Evolutionary conservation across 2,888 invertebrate species (phyloP).

Genomic region (Chaetoderma sp.): DNA sequence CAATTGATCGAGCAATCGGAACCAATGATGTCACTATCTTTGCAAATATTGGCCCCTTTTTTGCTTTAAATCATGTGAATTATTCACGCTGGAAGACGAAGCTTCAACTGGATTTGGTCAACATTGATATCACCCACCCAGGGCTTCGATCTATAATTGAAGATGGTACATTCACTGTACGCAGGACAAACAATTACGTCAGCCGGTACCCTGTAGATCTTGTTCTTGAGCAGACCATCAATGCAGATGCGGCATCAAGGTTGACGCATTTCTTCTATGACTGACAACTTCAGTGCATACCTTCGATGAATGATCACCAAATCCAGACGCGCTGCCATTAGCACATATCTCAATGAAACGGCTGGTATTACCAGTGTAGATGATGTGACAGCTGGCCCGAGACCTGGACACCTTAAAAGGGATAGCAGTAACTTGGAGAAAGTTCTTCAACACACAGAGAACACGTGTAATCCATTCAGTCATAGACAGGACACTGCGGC

Average conservation of each 20-base stretch:
- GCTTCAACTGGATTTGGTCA: constrained; percentile 34
- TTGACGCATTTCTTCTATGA: constrained; percentile 15
- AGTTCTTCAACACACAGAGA: background rate
- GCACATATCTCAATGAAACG: constrained; percentile 6
- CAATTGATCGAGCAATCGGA: constrained; percentile 6
- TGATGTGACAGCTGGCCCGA: constrained; percentile 13
- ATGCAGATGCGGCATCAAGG: constrained; percentile 25
- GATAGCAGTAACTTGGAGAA: constrained; percentile 8
- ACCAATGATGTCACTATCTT: constrained; percentile 35
- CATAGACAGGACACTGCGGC: background rate
- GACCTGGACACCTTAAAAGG: background rate
- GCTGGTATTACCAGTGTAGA: constrained; percentile 4
- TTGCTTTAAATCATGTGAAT: constrained; percentile 32
- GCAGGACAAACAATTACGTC: constrained; percentile 1
- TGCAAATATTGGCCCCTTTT: constrained; percentile 29
- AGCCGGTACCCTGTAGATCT: background rate
- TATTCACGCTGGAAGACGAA: constrained; percentile 39
- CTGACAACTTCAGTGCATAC: constrained; percentile 17
- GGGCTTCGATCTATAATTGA: constrained; percentile 3
- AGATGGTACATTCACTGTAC: constrained; percentile 14
- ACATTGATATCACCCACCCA: constrained; percentile 16
- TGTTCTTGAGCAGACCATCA: constrained; percentile 3
- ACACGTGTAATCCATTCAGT: constrained; percentile 7
- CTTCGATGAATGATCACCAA: constrained; percentile 23
- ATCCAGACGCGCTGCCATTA: constrained; percentile 13